Conservation (phyloP, 2,888 invertebrate species). For the Habrosyne pyritoides region DNA sequence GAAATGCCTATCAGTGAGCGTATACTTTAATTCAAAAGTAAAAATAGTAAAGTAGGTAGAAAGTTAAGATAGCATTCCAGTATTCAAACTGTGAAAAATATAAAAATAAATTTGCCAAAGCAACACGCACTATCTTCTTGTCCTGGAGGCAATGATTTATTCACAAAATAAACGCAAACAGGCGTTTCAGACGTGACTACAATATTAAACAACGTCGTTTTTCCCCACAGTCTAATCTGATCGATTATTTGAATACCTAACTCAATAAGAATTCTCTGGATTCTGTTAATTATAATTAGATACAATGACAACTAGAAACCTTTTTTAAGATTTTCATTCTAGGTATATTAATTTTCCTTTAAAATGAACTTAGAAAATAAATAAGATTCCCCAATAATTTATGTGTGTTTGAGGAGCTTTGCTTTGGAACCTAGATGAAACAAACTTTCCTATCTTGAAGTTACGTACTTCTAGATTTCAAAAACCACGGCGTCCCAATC, state of each 20-base stretch:
- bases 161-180: constrained; percentile 46
- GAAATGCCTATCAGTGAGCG: no score
- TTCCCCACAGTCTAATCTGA: constrained; percentile 16
- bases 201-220: constrained; percentile 19
- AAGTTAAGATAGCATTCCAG: constrained; percentile 19
- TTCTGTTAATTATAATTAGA: constrained; percentile 10
- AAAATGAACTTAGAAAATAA: no score
- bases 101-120: constrained; percentile 69
- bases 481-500: constrained; percentile 28
- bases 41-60: neutral
- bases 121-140: constrained; percentile 75
- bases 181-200: constrained; percentile 41
- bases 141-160: constrained; percentile 72
- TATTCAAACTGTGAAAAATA: constrained; percentile 59
- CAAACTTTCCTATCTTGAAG: no score
- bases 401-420: no score
- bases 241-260: constrained; percentile 15
- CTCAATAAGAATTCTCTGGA: neutral
- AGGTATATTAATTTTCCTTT: no score
- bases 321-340: no score
- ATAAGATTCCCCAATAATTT: no score
- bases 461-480: no score
- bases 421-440: no score
- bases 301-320: no score
- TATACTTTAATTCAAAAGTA: neutral